Conservation (phyloP, 2,113 vertebrate genomes). For the Oophaga pumilio region DNA sequence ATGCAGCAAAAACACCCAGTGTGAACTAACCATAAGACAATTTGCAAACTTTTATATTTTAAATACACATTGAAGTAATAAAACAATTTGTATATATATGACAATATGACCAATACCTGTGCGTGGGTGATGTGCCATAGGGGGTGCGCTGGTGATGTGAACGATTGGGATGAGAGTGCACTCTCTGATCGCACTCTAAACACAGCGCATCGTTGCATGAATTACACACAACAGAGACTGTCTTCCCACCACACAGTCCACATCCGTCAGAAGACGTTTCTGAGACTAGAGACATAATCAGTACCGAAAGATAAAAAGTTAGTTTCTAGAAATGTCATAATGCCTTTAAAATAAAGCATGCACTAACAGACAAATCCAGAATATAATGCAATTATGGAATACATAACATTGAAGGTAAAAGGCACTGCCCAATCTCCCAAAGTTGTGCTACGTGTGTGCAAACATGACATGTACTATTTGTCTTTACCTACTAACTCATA, state of each 20-base stretch:
- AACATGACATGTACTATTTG: too few relatives aligned
- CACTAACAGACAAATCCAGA: neutral
- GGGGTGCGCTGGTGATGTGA: constrained; percentile 15
- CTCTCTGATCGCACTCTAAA: constrained; percentile 21
- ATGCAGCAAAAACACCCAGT: too few relatives aligned
- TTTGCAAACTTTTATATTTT: neutral
- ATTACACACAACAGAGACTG: constrained; percentile 5
- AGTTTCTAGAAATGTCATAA: neutral
- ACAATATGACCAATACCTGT: constrained; percentile 1
- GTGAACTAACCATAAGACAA: too few relatives aligned
- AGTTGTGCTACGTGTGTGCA: too few relatives aligned
- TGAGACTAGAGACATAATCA: neutral
- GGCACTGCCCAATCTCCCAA: too few relatives aligned
- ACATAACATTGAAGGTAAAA: too few relatives aligned
- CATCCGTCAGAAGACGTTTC: neutral
- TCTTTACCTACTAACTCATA: too few relatives aligned
- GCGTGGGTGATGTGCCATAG: neutral
- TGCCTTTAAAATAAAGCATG: neutral
- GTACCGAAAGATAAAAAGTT: neutral
- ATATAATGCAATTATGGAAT: too few relatives aligned
- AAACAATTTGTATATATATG: neutral
- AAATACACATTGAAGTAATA: neutral
- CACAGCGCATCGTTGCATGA: constrained; percentile 33
- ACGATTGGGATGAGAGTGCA: constrained; percentile 40
- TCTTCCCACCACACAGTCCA: constrained; percentile 32